Conservation (phyloP, 2,888 invertebrate genomes). For the Polydrusus pterygomalis region DNA sequence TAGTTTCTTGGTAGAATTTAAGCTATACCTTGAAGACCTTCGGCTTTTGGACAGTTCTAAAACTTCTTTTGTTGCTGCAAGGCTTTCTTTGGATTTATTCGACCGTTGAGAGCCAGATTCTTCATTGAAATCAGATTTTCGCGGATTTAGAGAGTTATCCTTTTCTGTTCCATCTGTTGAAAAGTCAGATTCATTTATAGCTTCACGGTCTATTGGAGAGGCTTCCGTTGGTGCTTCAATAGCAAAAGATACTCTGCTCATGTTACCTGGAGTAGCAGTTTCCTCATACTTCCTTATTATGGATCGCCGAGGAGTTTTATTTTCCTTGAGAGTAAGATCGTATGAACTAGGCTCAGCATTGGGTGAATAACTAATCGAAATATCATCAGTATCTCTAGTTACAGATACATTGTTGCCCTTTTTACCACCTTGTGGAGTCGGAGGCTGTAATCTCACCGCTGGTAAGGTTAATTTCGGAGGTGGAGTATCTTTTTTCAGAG, state of each 20-base stretch:
- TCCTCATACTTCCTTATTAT: not conserved
- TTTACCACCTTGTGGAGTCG: not conserved
- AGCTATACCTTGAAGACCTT: not conserved
- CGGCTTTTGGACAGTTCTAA: not conserved
- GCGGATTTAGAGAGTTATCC: not conserved
- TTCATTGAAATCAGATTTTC: not conserved
- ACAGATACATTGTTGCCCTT: not conserved
- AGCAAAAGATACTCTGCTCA: constrained; percentile 20
- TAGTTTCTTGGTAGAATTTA: not conserved
- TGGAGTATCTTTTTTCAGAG: constrained; percentile 18
- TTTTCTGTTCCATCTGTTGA: not conserved
- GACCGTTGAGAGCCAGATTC: not conserved
- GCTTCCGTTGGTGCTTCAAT: constrained; percentile 13
- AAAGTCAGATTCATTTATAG: not conserved
- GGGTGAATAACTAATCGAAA: not conserved
- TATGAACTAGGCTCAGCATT: not conserved
- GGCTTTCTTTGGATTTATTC: not conserved
- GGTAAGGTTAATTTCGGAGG: not conserved
- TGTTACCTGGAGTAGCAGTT: not conserved
- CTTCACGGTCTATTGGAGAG: not conserved
- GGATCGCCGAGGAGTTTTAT: not conserved
- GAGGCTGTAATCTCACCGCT: not conserved
- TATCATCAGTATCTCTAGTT: not conserved
- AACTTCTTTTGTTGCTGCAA: not conserved
- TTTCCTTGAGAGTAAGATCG: not conserved